Evolutionary conservation across 2,797 vertebrate genomes (phyloP).

Genomic region (Urophycis tenuis): DNA sequence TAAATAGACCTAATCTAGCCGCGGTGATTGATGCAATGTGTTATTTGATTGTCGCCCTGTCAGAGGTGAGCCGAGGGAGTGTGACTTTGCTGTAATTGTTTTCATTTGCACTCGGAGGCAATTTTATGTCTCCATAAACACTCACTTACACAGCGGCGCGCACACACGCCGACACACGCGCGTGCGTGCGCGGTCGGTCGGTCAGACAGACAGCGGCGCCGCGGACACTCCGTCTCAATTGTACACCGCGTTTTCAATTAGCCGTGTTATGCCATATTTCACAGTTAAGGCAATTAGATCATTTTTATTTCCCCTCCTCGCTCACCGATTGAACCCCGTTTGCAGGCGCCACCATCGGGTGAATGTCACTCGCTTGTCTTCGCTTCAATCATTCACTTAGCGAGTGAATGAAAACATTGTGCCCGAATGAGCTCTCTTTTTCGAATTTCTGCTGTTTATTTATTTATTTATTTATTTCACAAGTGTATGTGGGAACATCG

Average conservation of each 20-base stretch:
- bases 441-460: neutral
- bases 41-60: conserved; percentile 12
- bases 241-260: neutral
- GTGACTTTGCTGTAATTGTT: conserved; percentile 29
- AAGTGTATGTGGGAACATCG: no score
- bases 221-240: neutral
- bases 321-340: neutral
- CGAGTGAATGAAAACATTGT: neutral
- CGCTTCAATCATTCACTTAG: neutral
- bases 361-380: neutral
- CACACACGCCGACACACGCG: neutral
- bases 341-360: neutral
- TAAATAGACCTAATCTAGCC: conserved; percentile 13
- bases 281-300: neutral
- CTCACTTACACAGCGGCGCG: neutral
- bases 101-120: conserved; percentile 19
- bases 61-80: neutral
- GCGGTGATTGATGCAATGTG: conserved; percentile 8
- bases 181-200: neutral
- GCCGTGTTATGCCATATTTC: neutral
- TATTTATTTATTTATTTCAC: neutral
- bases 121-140: conserved; percentile 11
- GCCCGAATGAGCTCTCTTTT: neutral
- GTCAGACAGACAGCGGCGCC: neutral
- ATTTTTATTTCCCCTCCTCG: neutral